Evolutionary conservation across 2,888 invertebrate genomes (phyloP), one percentile per base, ranked within the genome.

Genomic region (Ashinkailepas kermadecensis): DNA sequence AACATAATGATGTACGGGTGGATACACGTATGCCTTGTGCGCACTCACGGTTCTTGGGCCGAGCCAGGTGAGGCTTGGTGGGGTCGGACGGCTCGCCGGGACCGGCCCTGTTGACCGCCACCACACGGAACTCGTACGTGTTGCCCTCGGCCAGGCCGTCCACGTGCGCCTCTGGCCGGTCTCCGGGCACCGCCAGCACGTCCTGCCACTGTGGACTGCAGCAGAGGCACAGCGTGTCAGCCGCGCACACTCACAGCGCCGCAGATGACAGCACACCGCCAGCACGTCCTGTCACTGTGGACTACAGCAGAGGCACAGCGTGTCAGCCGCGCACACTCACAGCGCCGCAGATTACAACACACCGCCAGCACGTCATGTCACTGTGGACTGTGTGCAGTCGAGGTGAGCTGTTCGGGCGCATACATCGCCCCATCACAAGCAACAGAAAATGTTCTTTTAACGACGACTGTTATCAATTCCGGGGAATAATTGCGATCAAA

Each of bases 231-330:
- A 39, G 1, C 39, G 4, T n/a, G n/a, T n/a, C 39, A 39, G 39
- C 4, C 39, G 2, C 39, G 1, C 39, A 39, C 39, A 39, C 39
- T 3, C 39, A 3, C 39, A 39, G 39, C 39, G 39, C 39, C 4
- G 4, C 39, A 39, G 39, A 39, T 39, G 2, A 39, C 39, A 39
- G 39, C 4, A 39, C 84, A 97, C 92, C 88, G 95, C 94, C 74
- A 94, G 94, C 86, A 96, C 96, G 87, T 95, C 95, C 85, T 98
- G 97, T 96, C 97, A 97, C 83, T 93, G 93, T 0, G 94, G 94
- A 85, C 94, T 92, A 87, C 21, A 9, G 39, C 39, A 39, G 39
- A 39, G 39, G 39, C 39, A 39, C 39, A 3, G 39, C 4, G 2
- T 39, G 39, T 1, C 39, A 39, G 39, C 4, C 39, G 2, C 39